Conservation (phyloP, 2,113 vertebrate genomes). For the Caretta caretta region DNA sequence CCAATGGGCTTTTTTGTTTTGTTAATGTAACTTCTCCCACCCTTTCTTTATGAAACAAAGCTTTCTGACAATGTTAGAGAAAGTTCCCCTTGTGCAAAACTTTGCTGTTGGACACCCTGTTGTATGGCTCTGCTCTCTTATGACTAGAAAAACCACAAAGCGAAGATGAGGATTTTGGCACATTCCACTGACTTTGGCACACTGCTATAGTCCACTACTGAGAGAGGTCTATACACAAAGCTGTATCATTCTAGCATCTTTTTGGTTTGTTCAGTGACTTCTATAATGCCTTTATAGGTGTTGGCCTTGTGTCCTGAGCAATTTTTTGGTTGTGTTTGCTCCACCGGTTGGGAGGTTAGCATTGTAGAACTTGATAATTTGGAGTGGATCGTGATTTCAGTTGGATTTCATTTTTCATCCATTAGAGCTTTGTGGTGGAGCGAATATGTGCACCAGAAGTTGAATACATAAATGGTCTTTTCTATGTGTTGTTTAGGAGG, state of each 20-base stretch:
- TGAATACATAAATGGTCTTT: neutral
- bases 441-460: neutral
- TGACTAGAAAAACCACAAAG: neutral
- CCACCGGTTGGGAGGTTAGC: neutral
- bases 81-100: neutral
- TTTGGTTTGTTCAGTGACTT: neutral
- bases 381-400: neutral
- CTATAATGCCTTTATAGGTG: neutral
- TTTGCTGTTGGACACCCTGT: neutral
- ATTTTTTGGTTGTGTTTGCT: neutral
- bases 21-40: neutral
- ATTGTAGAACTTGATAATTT: neutral
- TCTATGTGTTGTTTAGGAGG: neutral
- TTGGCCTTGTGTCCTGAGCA: rapidly evolving
- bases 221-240: neutral
- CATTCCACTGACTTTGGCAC: neutral
- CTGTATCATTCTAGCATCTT: rapidly evolving
- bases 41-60: neutral
- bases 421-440: neutral
- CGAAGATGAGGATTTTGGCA: neutral
- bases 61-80: neutral
- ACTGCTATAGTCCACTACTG: neutral
- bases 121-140: neutral
- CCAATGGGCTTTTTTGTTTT: neutral
- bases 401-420: neutral